Conservation (phyloP, 2,797 vertebrate species). For the Myripristis jacobus region DNA sequence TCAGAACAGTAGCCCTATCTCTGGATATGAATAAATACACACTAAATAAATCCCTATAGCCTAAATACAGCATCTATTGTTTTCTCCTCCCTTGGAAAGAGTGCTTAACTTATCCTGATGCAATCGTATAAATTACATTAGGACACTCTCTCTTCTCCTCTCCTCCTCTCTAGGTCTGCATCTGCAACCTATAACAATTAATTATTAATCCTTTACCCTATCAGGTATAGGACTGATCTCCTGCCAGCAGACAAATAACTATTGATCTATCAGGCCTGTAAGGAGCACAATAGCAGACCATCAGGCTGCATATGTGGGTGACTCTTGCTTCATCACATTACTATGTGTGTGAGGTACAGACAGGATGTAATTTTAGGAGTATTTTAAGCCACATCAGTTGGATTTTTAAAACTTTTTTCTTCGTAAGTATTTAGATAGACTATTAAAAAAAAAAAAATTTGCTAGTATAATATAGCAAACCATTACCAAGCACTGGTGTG, state of each 20-base stretch:
- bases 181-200: conserved; percentile 11
- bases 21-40: neutral
- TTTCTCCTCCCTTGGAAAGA: neutral
- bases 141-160: neutral
- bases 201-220: conserved; percentile 24
- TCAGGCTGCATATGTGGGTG: conserved; percentile 11
- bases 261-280: conserved; percentile 31
- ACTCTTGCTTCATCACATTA: neutral
- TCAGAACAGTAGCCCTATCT: neutral
- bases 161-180: neutral
- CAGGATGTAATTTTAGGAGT: too few relatives aligned
- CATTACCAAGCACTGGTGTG: too few relatives aligned
- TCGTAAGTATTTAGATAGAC: too few relatives aligned
- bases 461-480: too few relatives aligned
- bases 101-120: too few relatives aligned
- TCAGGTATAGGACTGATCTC: conserved; percentile 20
- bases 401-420: neutral
- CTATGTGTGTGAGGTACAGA: too few relatives aligned
- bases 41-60: neutral
- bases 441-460: too few relatives aligned
- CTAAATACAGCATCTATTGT: neutral
- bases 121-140: conserved; percentile 16
- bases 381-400: neutral
- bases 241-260: neutral
- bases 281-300: conserved; percentile 34